Conservation (phyloP, 2,888 invertebrate genomes). For the Drosophila nr. medialis region DNA sequence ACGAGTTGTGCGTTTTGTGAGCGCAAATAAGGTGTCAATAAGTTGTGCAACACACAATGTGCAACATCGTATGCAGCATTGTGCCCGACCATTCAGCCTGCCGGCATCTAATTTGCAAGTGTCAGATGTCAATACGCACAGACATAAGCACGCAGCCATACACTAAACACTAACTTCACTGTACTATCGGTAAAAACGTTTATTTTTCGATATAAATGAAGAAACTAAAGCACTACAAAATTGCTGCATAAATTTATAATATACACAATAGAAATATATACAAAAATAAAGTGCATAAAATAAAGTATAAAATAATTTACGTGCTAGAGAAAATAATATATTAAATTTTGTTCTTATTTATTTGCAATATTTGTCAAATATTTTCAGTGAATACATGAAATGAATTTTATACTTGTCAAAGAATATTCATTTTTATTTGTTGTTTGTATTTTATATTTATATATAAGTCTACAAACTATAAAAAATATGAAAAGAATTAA, state of each 20-base stretch:
- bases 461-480: not conserved
- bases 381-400: not conserved
- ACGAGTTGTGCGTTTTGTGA: conserved; percentile 65
- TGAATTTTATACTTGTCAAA: not conserved
- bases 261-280: not conserved
- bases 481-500: not conserved
- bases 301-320: not conserved
- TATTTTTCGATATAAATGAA: accelerated
- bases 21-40: conserved; percentile 76
- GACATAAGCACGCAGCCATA: not conserved
- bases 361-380: not conserved
- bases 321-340: not conserved
- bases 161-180: not conserved
- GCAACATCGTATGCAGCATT: conserved; percentile 41
- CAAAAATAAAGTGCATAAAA: not conserved
- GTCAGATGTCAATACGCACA: conserved; percentile 70
- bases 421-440: not conserved
- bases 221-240: not conserved
- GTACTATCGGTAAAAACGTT: not conserved
- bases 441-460: too few relatives aligned
- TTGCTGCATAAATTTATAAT: not conserved
- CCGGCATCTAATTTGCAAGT: conserved; percentile 75
- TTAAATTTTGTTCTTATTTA: not conserved
- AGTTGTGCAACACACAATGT: conserved; percentile 54
- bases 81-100: conserved; percentile 45